Evolutionary conservation across 2,888 invertebrate genomes (phyloP).

Genomic region (Lordiphosa andalusiaca): DNA sequence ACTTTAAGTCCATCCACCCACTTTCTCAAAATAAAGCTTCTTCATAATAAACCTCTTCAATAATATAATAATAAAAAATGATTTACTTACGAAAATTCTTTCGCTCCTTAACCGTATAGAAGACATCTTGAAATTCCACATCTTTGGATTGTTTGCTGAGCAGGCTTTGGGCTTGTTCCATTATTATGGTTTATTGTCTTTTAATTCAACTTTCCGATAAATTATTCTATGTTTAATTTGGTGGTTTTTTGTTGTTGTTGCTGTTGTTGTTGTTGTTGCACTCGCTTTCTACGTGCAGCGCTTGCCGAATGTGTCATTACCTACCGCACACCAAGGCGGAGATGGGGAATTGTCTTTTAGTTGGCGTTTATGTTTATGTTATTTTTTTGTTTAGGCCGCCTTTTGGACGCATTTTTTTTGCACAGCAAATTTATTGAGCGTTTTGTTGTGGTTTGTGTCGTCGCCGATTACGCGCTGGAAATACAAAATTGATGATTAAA

Average conservation of each 20-base stretch:
- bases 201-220: too few species aligned
- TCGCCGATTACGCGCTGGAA: conserved; percentile 61
- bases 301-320: conserved; percentile 63
- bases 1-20: too few species aligned
- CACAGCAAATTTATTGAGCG: conserved; percentile 4
- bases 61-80: too few species aligned
- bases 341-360: conserved; percentile 18
- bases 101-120: conserved; percentile 76
- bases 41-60: too few species aligned
- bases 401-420: background rate
- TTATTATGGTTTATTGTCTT: conserved; percentile 3
- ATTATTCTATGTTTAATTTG: conserved; percentile 37
- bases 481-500: conserved; percentile 61
- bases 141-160: conserved; percentile 72
- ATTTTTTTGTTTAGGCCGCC: conserved; percentile 26
- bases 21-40: too few species aligned
- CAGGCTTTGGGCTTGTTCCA: conserved; percentile 45
- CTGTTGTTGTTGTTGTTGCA: conserved; percentile 4
- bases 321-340: conserved; percentile 28
- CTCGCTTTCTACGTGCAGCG: conserved; percentile 55
- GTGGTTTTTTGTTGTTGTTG: conserved; percentile 1
- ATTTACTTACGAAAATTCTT: conserved; percentile 76
- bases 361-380: conserved; percentile 25
- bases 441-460: conserved; percentile 28
- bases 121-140: conserved; percentile 80